Conservation (phyloP, 1,140 invertebrate species). For the Leptinotarsa defecta region DNA sequence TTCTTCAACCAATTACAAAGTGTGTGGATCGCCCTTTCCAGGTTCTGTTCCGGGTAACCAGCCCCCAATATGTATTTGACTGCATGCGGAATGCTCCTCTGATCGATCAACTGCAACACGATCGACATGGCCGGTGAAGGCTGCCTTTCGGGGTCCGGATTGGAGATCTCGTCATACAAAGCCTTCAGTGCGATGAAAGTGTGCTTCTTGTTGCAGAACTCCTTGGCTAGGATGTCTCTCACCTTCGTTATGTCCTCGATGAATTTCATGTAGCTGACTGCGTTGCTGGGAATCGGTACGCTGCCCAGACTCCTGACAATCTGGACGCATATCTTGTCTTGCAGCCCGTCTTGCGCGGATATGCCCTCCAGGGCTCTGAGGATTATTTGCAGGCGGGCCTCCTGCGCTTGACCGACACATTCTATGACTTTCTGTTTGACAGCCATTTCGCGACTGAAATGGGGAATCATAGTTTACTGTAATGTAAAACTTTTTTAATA, state of each 20-base stretch:
- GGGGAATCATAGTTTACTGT: background rate
- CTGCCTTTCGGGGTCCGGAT: slow-evolving; percentile 48
- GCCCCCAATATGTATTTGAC: slow-evolving; percentile 54
- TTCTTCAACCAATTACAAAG: slow-evolving; percentile 60
- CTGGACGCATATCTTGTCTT: slow-evolving; percentile 41
- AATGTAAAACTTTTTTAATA: background rate
- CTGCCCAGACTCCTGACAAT: slow-evolving; percentile 50
- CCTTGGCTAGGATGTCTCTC: slow-evolving; percentile 53
- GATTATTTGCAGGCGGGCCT: slow-evolving; percentile 43
- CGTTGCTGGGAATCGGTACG: slow-evolving; percentile 46
- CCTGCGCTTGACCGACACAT: slow-evolving; percentile 36
- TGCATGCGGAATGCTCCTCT: slow-evolving; percentile 33
- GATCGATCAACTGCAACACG: slow-evolving; percentile 60
- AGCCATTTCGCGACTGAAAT: slow-evolving; percentile 44
- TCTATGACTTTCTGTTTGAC: slow-evolving; percentile 53
- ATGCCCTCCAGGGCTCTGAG: slow-evolving; percentile 45
- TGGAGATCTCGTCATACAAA: slow-evolving; percentile 57
- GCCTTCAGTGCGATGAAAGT: slow-evolving; percentile 52
- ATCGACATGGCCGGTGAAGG: slow-evolving; percentile 62
- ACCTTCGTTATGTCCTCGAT: slow-evolving; percentile 56
- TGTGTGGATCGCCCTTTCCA: slow-evolving; percentile 57
- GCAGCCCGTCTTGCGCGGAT: slow-evolving; percentile 35
- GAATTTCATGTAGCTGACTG: slow-evolving; percentile 49
- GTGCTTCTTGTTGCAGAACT: slow-evolving; percentile 48
- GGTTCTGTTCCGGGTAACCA: slow-evolving; percentile 55